Evolutionary conservation across 2,113 vertebrate genomes (phyloP).

Genomic region (Proteles cristata): DNA sequence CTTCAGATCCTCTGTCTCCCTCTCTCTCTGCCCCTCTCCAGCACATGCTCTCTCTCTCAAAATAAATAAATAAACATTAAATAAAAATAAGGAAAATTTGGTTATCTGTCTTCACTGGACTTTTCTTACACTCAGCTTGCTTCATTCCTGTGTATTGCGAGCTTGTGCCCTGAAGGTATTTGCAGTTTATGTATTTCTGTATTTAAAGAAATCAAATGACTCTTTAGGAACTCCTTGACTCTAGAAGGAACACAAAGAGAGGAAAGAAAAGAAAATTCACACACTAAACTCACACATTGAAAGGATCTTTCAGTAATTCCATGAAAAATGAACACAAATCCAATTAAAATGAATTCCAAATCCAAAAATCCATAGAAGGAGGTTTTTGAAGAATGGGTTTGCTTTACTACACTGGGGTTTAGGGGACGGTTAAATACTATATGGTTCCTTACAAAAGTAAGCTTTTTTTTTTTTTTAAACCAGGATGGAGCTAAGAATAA

Average conservation of each 20-base stretch:
- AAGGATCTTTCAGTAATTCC: background rate
- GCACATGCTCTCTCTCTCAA: no score
- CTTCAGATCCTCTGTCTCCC: no score
- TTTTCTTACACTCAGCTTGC: background rate
- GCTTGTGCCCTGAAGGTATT: background rate
- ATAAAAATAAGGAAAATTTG: background rate
- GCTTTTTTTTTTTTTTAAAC: background rate
- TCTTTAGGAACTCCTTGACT: background rate
- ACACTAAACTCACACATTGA: background rate
- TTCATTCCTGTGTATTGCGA: background rate
- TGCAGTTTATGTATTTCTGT: background rate
- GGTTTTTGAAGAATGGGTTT: background rate
- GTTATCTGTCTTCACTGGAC: background rate
- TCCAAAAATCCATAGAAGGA: background rate
- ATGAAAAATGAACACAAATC: background rate
- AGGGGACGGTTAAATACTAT: background rate
- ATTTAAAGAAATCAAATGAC: background rate
- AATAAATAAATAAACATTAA: no score
- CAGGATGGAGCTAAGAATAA: background rate
- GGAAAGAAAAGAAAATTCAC: background rate
- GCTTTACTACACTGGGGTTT: background rate
- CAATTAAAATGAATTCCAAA: background rate
- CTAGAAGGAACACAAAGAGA: background rate
- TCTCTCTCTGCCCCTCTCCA: no score
- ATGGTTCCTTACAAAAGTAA: background rate